Evolutionary conservation across 1,140 invertebrate species (phyloP), one percentile per base, ranked within the genome.

Genomic region (Drosophila arizonae): DNA sequence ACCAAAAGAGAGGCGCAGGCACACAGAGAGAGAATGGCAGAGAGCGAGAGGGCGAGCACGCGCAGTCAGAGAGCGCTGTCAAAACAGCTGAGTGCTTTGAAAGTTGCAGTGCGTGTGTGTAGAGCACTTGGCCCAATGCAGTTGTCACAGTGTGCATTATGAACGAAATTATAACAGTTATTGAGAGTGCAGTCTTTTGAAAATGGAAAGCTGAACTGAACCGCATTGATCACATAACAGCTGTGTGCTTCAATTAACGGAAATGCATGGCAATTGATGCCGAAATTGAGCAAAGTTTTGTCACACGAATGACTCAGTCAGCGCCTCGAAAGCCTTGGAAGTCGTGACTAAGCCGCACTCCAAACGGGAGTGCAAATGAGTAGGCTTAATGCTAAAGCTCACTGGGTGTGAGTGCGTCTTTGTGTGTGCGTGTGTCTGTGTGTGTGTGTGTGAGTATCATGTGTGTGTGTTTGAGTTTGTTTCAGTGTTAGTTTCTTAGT

Each of bases 331-430:
- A 70, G 67, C 72, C 66, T 70, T 74, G 67, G 50, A 43, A 64
- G 46, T 71, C 67, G 72, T 74, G 72, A 74, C 72, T 74, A 74
- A 74, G 67, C 72, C 66, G 26, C 63, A 70, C 72, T 56, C 72
- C 71, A 73, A 69, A 69, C 55, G 43, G 56, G 50, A 73, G 71
- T 73, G 71, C 41, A 73, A 73, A 73, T 73, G 57, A 69, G 71
- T 73, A 62, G 71, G 71, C 71, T 61, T 73, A 51, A 63, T 41
- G 61, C 33, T 24, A 56, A 45, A 48, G 48, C 70, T 72, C 30
- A 61, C 13, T 45, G 60, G 33, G 43, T 61, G 9, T 58, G 45
- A 43, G 51, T 62, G 24, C n/a, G 60, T 33, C 36, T 60, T 9
- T 58, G 45, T 52, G 51, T 57, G 28, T 17, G 43, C 30, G 41